phyloP scores from a whole-genome alignment of 2,113 vertebrate species.

The Sander vitreus region DNA sequence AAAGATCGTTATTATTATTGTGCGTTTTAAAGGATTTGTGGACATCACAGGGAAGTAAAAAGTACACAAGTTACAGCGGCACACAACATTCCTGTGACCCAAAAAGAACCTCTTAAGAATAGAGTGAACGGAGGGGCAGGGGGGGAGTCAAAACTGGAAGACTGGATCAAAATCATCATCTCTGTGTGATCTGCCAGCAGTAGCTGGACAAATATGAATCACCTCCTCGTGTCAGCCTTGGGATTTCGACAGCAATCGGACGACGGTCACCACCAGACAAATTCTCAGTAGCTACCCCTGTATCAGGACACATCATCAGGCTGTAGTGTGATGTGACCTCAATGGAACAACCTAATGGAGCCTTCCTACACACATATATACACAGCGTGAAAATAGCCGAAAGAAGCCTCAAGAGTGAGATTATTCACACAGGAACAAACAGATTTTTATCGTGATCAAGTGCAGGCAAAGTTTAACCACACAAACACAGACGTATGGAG shows the following conservation, averaged over 20 bases:
- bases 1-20: neutral
- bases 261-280: slow-evolving; percentile 13
- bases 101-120: slow-evolving; percentile 38
- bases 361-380: neutral
- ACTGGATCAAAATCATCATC: neutral
- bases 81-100: slow-evolving; percentile 14
- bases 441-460: neutral
- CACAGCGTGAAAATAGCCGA: neutral
- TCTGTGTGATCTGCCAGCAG: neutral
- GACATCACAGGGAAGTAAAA: neutral
- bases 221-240: neutral
- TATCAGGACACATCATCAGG: slow-evolving; percentile 20
- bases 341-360: neutral
- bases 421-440: neutral
- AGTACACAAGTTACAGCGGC: slow-evolving; percentile 31
- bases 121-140: too few species aligned
- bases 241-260: slow-evolving; percentile 7
- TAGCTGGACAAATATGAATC: neutral
- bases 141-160: neutral
- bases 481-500: neutral
- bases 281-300: neutral
- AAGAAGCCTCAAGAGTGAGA: slow-evolving; percentile 9
- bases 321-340: slow-evolving; percentile 22
- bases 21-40: neutral
- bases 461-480: neutral